Percentiles rank a stretch among this genome's conserved stretches.
Conservation (phyloP, 2,888 invertebrate genomes). For the Drosophila prostipennis region DNA sequence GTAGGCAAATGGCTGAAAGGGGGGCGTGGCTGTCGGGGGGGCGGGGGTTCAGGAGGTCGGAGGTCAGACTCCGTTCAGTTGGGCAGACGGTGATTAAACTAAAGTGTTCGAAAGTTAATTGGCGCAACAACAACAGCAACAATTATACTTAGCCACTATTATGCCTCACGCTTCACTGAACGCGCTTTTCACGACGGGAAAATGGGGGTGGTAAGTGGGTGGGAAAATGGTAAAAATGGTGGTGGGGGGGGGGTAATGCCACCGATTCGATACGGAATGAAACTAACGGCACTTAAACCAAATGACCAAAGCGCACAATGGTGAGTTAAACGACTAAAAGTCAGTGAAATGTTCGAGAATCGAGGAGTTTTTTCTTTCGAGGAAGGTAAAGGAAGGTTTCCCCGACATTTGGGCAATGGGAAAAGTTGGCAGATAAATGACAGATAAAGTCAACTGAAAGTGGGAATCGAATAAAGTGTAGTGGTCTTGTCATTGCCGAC, state of each 20-base stretch:
- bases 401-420: slow-evolving; percentile 21
- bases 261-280: slow-evolving; percentile 49
- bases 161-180: slow-evolving; percentile 65
- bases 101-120: slow-evolving; percentile 77
- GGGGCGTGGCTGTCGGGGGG: neutral
- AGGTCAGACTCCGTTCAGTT: slow-evolving; percentile 51
- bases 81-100: slow-evolving; percentile 68
- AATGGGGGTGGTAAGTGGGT: neutral
- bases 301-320: slow-evolving; percentile 60
- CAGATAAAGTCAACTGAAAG: slow-evolving; percentile 26
- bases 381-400: neutral
- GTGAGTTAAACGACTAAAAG: slow-evolving; percentile 35
- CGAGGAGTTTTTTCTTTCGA: neutral
- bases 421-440: slow-evolving; percentile 37
- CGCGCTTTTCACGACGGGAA: slow-evolving; percentile 17
- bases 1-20: slow-evolving; percentile 23
- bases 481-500: slow-evolving; percentile 7
- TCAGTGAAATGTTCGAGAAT: slow-evolving; percentile 19
- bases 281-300: slow-evolving; percentile 58
- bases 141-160: slow-evolving; percentile 61
- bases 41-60: slow-evolving; percentile 5
- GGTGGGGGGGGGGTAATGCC: slow-evolving; percentile 27
- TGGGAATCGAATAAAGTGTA: slow-evolving; percentile 21
- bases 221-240: neutral
- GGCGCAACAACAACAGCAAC: slow-evolving; percentile 55